These are phyloP conservation scores for Zapus hudsonius DNA, from an alignment of 2,113 vertebrate species.

Conservation along the genomic window DNA sequence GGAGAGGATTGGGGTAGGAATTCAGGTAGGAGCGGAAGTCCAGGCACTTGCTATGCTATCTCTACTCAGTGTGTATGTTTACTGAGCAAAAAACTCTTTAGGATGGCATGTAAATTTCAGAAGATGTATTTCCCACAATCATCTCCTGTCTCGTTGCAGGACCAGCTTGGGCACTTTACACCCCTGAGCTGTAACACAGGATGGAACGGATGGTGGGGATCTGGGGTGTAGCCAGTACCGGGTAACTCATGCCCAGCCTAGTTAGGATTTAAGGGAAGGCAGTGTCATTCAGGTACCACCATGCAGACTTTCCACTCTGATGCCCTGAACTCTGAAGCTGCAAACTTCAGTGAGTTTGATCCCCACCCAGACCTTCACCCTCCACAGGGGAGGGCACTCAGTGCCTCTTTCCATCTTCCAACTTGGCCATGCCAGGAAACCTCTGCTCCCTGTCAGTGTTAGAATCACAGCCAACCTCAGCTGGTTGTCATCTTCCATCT, in stretches of 20 bases:
- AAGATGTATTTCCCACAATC: not conserved
- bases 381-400: not conserved
- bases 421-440: not conserved
- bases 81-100: not conserved
- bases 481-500: conserved; percentile 41
- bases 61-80: not conserved
- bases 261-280: not conserved
- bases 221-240: not conserved
- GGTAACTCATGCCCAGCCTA: not conserved
- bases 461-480: not conserved
- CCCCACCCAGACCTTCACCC: not conserved
- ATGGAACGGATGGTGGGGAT: not conserved
- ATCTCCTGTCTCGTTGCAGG: not conserved
- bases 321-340: not conserved
- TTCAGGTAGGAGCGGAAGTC: not conserved
- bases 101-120: not conserved
- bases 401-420: not conserved
- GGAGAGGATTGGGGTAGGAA: not conserved
- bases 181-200: not conserved
- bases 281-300: not conserved
- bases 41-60: not conserved
- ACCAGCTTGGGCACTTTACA: not conserved
- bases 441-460: not conserved
- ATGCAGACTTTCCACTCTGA: not conserved
- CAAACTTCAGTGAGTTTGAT: not conserved